Percentiles rank a stretch among this genome's conserved stretches.
Conservation (phyloP, 2,113 vertebrate species). For the Spheniscus mendiculus region DNA sequence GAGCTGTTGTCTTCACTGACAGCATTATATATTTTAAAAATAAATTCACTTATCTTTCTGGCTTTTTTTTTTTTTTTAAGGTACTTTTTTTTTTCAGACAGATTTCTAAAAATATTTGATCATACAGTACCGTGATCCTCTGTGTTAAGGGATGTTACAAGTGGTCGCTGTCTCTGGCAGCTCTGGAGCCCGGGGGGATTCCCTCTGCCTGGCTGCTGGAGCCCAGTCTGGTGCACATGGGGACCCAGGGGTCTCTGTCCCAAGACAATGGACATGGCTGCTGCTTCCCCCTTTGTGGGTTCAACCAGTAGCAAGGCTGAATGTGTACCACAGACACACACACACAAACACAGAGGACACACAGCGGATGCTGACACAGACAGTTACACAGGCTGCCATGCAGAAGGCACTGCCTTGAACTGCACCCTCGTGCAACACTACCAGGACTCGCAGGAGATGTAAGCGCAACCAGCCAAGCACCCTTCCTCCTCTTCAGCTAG, state of each 20-base stretch:
- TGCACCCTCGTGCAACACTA: background rate
- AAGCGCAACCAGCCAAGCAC: background rate
- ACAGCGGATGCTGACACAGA: background rate
- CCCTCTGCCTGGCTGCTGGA: background rate
- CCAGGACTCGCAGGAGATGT: background rate
- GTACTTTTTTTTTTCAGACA: background rate
- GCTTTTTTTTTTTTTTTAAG: background rate
- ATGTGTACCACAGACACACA: background rate
- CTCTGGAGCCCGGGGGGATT: rapidly evolving
- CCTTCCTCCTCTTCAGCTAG: background rate
- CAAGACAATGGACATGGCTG: background rate
- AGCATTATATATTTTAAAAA: background rate
- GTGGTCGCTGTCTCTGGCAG: rapidly evolving
- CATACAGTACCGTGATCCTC: background rate
- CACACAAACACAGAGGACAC: background rate
- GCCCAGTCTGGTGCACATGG: too few species aligned
- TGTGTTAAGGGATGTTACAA: background rate
- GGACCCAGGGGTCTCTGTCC: background rate
- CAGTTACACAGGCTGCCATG: background rate
- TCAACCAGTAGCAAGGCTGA: background rate
- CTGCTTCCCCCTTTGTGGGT: background rate
- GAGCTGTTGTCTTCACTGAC: background rate
- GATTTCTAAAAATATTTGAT: background rate
- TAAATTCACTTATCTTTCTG: background rate
- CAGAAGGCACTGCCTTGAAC: background rate